These are phyloP conservation scores for Ecliptopera silaceata DNA, from an alignment of 2,888 invertebrate species.

Conservation along the genomic window DNA sequence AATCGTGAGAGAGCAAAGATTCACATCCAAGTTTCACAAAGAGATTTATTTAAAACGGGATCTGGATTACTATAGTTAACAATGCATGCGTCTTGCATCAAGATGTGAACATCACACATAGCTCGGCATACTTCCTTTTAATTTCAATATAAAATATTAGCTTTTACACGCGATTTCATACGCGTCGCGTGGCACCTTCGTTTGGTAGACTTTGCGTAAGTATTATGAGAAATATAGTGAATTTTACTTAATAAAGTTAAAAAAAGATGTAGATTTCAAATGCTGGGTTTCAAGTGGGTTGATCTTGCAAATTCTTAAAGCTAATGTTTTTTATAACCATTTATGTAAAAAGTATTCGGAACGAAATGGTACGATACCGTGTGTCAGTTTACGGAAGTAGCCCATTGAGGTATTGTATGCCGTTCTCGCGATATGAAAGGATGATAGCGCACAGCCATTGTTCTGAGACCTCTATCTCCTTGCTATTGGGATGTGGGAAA, in stretches of 20 bases:
- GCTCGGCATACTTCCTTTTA: neutral
- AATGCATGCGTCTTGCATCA: neutral
- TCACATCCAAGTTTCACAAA: constrained; percentile 6
- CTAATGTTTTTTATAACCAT: no score
- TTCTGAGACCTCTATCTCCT: constrained; percentile 49
- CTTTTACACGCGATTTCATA: no score
- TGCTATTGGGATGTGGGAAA: constrained; percentile 49
- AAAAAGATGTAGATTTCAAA: no score
- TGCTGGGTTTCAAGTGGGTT: no score
- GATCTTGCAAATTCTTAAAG: no score
- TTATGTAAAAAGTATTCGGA: neutral
- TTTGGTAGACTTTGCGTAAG: no score
- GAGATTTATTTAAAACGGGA: neutral
- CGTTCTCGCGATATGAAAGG: constrained; percentile 64
- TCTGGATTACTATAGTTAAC: neutral
- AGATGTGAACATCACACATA: constrained; percentile 9
- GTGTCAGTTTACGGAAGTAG: constrained; percentile 47
- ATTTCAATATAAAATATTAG: no score
- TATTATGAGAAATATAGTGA: no score
- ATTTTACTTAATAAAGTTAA: no score
- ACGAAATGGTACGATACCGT: neutral
- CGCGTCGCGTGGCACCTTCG: no score
- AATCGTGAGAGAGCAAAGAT: constrained; percentile 6
- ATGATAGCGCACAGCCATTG: constrained; percentile 58
- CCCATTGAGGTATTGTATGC: constrained; percentile 46